Base-by-base conservation (phyloP, 37 sponge, comb jelly and placozoan species). In the Oopsacas minuta region DNA sequence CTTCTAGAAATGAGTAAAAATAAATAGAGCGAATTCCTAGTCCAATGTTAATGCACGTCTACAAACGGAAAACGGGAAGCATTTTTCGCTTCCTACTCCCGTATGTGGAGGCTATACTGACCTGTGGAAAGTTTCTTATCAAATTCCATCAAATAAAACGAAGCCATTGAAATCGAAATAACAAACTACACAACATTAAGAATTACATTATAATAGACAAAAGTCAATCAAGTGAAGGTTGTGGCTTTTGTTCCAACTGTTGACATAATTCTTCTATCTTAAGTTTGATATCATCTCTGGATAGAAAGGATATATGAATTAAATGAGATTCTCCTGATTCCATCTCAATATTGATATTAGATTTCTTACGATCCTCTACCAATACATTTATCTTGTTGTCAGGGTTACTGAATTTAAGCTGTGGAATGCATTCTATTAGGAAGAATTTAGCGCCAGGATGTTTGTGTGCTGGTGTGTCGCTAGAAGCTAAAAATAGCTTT, bases 401-500 rank as follows among this genome's bases (percentile, higher is more conserved):
- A 61, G 75, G 75, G 75, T 61, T 61, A 61, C 75, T 61, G 75
- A 25, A 61, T 12, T 61, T 61, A 34, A 61, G 75, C 75, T 61
- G 75, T 61, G 75, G 75, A 61, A 61, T 61, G 75, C 75, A 61
- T n/a, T 61, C 75, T 5, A 61, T 61, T 10, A 61, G 75, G 75
- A 61, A 61, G 30, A 25, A n/a, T 61, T 61, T 61, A n/a, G 75
- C 75, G 75, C 75, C 75, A 25, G 75, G 75, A 34, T 61, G 75
- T 20, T 25, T 25, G 30, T 61, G 75, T 5, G 30, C 7, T 61
- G 7, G 75, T 61, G 7, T 25, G 28, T 61, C 75, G 22, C 28
- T 61, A 3, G 7, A 25, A 25, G 75, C 7, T n/a, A 61, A 61
- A 61, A 61, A 61, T 61, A 61, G 22, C 28, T 61, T 61, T 25